Base-by-base conservation (phyloP, 2,888 invertebrate species). In the Neocrepidodera transversa region DNA sequence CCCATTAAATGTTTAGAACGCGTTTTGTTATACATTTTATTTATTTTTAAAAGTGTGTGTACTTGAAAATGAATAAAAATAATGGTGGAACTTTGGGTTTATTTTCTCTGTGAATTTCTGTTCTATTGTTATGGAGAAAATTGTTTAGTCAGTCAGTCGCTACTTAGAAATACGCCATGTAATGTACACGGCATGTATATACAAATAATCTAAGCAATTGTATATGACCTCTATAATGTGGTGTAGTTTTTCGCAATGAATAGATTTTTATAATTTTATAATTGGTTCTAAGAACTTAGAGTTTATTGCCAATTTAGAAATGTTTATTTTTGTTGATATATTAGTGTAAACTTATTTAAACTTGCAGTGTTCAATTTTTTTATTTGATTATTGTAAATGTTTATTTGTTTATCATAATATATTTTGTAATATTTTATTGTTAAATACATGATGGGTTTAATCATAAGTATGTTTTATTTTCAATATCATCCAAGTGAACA, bases 391-490 rank as follows among this genome's bases (percentile, higher is more conserved):
- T 65, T 71, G 69, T 73, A 73, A 71, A 66, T 69, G 69, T 55
- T 62, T 56, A 67, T 69, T 73, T 72, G 70, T 70, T 73, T 66
- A 68, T 69, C 68, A 67, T 70, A 68, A 69, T 73, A 72, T 73
- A 73, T 73, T 74, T 75, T 71, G 67, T 71, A 75, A 71, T 74
- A 68, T 73, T 74, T 74, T 74, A 72, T 74, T 75, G 71, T 74
- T 74, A 71, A 72, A 73, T 73, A 73, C 71, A 71, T 69, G 65
- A 73, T 74, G 74, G 74, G 74, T 74, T 76, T 17, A 38, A 38
- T 38, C 38, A 32, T 32, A 28, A 28, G 2, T 2, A 7, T 8
- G 28, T 28, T 28, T 28, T 28, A 28, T 28, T 28, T 28, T 10
- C 8, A 28, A 23, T n/a, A n/a, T n/a, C n/a, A n/a, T n/a, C n/a